Evolutionary conservation across 2,797 vertebrate species (phyloP).

Genomic region (Gymnothorax javanicus): DNA sequence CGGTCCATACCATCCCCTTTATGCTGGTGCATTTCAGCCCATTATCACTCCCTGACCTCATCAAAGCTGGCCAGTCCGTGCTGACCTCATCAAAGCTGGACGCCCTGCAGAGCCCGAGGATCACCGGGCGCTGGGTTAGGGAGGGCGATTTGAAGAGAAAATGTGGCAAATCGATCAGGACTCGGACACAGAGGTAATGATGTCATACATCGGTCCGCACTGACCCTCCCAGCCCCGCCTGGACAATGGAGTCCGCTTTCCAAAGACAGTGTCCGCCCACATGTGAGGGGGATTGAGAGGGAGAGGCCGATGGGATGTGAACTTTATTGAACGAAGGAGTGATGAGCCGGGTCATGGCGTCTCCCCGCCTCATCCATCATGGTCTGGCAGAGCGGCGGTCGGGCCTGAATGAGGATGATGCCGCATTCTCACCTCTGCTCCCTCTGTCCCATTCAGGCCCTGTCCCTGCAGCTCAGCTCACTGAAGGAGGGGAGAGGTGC

Average conservation of each 20-base stretch:
- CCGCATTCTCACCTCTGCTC: conserved; percentile 74
- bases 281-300: conserved; percentile 60
- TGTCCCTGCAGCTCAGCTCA: conserved; percentile 53
- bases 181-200: conserved; percentile 69
- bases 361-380: conserved; percentile 83
- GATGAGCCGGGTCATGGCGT: conserved; percentile 83
- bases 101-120: conserved; percentile 62
- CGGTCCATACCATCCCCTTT: neutral
- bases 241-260: conserved; percentile 68
- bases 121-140: conserved; percentile 50
- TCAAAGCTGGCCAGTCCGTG: conserved; percentile 76
- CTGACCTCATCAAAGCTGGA: conserved; percentile 81
- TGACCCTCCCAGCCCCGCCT: conserved; percentile 35
- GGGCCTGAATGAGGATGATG: conserved; percentile 71
- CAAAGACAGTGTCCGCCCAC: conserved; percentile 74
- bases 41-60: conserved; percentile 73
- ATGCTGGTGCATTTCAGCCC: conserved; percentile 41
- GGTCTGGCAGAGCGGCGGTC: conserved; percentile 59
- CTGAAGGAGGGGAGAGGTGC: conserved; percentile 65
- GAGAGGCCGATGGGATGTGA: conserved; percentile 72
- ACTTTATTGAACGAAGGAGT: conserved; percentile 81
- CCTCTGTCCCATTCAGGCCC: conserved; percentile 66
- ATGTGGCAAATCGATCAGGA: conserved; percentile 71
- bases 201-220: neutral
- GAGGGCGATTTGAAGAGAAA: conserved; percentile 58